A percentile compares a stretch with the other conserved stretches of the same genome.
Conservation (phyloP, 2,113 vertebrate genomes). For the Chloroceryle aenea region DNA sequence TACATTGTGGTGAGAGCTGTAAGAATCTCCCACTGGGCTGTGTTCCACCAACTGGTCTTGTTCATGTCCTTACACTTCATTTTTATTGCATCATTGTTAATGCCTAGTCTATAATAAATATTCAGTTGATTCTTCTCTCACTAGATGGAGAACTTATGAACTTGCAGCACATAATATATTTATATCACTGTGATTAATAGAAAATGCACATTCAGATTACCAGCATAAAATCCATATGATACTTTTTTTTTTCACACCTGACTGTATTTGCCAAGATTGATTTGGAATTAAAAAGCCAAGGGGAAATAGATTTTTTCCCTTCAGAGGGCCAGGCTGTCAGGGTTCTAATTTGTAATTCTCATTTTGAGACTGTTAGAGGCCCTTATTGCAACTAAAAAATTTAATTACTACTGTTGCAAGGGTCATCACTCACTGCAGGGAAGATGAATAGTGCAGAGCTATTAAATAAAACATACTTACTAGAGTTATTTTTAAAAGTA, state of each 20-base stretch:
- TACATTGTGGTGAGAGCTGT: background rate
- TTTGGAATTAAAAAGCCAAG: background rate
- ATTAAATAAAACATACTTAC: conserved; percentile 45
- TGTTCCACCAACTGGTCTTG: background rate
- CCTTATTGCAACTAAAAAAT: conserved; percentile 11
- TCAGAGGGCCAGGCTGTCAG: background rate
- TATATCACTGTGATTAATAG: background rate
- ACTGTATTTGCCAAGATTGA: background rate
- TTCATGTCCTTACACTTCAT: background rate
- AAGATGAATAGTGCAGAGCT: background rate
- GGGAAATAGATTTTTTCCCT: background rate
- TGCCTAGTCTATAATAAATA: background rate
- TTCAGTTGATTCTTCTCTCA: background rate
- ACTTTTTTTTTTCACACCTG: background rate
- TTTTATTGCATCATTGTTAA: background rate
- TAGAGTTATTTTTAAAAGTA: conserved; percentile 15
- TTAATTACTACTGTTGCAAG: conserved; percentile 54
- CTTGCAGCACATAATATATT: background rate
- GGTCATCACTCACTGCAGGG: conserved; percentile 31
- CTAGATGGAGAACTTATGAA: background rate
- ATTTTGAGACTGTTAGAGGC: conserved; percentile 36
- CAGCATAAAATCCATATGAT: background rate
- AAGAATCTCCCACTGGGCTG: background rate
- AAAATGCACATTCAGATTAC: background rate
- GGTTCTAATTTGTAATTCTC: conserved; percentile 39